phyloP scores from a whole-genome alignment of 2,888 invertebrate species.

The Tineola bisselliella region DNA sequence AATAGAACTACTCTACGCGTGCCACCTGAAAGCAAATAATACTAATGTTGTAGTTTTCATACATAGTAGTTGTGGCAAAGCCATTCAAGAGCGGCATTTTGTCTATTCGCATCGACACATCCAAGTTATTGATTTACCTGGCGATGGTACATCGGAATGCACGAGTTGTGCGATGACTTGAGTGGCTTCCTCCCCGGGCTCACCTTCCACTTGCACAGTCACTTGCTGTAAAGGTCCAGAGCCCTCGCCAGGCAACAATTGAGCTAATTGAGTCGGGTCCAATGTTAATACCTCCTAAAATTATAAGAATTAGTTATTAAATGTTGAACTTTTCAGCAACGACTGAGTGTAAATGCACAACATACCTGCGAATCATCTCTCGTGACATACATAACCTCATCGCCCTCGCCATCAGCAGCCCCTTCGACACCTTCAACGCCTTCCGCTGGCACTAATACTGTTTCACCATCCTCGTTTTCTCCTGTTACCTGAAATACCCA shows the following conservation, averaged over 20 bases:
- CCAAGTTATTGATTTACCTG: constrained; percentile 64
- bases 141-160: constrained; percentile 84
- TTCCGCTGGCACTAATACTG: constrained; percentile 74
- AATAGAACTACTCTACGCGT: constrained; percentile 85
- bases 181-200: constrained; percentile 70
- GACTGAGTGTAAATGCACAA: not conserved
- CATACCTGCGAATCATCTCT: constrained; percentile 56
- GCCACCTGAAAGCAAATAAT: constrained; percentile 69
- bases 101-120: too few species aligned
- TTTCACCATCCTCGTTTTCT: constrained; percentile 83
- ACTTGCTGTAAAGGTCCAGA: constrained; percentile 56
- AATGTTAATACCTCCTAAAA: constrained; percentile 62
- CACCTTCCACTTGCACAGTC: constrained; percentile 65
- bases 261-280: constrained; percentile 63
- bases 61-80: too few species aligned
- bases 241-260: constrained; percentile 68
- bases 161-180: constrained; percentile 89
- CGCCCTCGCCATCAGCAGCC: constrained; percentile 58
- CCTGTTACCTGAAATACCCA: constrained; percentile 69
- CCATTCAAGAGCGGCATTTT: too few species aligned
- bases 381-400: constrained; percentile 69
- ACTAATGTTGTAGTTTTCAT: too few species aligned
- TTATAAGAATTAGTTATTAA: not conserved
- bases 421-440: constrained; percentile 78
- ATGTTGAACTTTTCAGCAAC: too few species aligned